These are phyloP conservation scores for Brachyptera risi DNA, from an alignment of 2,888 invertebrate species.

Conservation along the genomic window DNA sequence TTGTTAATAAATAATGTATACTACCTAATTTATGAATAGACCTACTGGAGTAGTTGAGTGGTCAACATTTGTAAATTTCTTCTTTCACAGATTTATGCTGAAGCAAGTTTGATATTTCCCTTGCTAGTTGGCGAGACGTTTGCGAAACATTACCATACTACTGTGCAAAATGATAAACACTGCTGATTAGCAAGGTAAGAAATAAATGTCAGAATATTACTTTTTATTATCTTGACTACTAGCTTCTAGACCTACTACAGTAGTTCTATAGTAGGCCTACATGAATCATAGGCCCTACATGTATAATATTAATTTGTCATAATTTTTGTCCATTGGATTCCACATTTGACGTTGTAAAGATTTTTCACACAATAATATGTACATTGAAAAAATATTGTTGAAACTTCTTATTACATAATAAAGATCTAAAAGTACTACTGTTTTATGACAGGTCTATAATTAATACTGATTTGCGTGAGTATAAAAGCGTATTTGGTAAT, in stretches of 20 bases:
- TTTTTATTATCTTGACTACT: neutral
- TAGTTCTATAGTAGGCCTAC: no score
- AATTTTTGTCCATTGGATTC: no score
- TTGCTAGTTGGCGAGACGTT: slow-evolving; percentile 94
- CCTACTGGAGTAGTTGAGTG: neutral
- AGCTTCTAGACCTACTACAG: neutral
- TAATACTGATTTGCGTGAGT: no score
- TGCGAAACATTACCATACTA: slow-evolving; percentile 58
- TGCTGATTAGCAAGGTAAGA: slow-evolving; percentile 37
- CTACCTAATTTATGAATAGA: neutral
- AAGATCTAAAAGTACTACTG: no score
- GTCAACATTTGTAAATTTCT: neutral
- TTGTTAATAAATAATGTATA: neutral
- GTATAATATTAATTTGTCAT: neutral
- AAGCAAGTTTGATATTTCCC: slow-evolving; percentile 92
- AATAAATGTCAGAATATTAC: neutral
- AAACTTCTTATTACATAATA: no score
- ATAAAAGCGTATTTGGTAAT: no score
- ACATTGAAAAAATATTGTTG: no score
- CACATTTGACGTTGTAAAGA: no score
- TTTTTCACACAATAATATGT: no score
- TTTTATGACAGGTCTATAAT: no score
- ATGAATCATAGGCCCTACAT: no score
- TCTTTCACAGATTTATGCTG: slow-evolving; percentile 68
- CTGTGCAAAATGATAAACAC: slow-evolving; percentile 24